phyloP scores from a whole-genome alignment of 2,797 vertebrate species.

The Lycodopsis pacificus region DNA sequence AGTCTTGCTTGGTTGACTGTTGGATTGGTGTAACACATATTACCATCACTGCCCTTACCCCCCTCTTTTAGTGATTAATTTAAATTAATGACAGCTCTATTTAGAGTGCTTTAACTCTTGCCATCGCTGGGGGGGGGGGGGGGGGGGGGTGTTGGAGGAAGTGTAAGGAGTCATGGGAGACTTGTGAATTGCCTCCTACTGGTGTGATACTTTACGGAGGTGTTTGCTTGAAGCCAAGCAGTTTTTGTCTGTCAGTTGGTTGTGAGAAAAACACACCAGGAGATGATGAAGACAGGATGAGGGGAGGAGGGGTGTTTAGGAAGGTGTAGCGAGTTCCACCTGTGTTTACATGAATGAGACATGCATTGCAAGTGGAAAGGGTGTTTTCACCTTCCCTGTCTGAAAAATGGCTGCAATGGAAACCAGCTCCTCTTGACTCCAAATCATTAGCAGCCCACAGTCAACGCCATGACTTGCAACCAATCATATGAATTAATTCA shows the following conservation, averaged over 20 bases:
- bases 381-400: constrained; percentile 41
- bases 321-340: constrained; percentile 57
- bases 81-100: constrained; percentile 67
- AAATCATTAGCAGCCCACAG: constrained; percentile 29
- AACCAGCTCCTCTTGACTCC: constrained; percentile 28
- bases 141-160: constrained; percentile 39
- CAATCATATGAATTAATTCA: constrained; percentile 25
- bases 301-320: constrained; percentile 37
- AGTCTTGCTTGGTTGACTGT: not conserved
- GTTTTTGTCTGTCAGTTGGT: constrained; percentile 46
- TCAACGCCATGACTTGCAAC: not conserved
- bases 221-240: constrained; percentile 41
- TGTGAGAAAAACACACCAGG: constrained; percentile 54
- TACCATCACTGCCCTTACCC: constrained; percentile 9
- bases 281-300: constrained; percentile 28
- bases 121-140: constrained; percentile 19
- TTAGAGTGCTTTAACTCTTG: constrained; percentile 48
- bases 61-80: constrained; percentile 58
- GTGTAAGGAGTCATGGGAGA: constrained; percentile 48
- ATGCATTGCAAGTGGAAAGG: constrained; percentile 42
- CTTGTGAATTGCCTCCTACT: constrained; percentile 58
- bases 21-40: not conserved
- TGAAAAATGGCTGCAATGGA: constrained; percentile 16
- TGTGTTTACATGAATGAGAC: constrained; percentile 61
- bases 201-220: constrained; percentile 53